Base-by-base conservation (phyloP, 2,113 vertebrate species). In the Peromyscus polionotus region DNA sequence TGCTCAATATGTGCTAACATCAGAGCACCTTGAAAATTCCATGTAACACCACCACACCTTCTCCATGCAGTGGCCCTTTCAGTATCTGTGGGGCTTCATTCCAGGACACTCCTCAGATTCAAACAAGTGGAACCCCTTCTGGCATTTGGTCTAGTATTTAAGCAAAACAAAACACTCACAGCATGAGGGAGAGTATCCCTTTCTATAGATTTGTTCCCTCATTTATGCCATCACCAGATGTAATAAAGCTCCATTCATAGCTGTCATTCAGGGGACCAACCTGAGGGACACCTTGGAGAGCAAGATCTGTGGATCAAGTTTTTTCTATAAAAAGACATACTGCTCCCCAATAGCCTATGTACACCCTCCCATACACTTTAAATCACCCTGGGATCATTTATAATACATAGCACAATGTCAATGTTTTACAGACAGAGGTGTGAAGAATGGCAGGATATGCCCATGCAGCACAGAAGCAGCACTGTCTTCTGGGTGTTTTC, bases 111-210 rank as follows among this genome's bases (percentile, higher is more conserved):
- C 10, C 42, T 84, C 8, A 61, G 57, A 75, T 26, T 24, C 42
- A 73, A 51, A 31, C 24, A 79, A 54, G 1, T 0, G 0, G 42
- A 12, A 28, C 33, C 31, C 20, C 45, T 59, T 2, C 24, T 65
- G 12, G 26, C 14, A 4, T 45, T 45, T n/a, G 26, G 26, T 45
- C 26, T 5, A 86, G 61, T 45, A 11, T 67, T 65, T 86, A 65
- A 31, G 9, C 28, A 33, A 86, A 45, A 63, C 59, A 63, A 85
- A 86, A 48, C 83, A 45, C 16, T 65, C 14, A 65, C 3, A 67
- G 61, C 16, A 67, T 20, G 9, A 81, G 19, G 7, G 33, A 54
- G 8, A 81, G 20, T 9, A 14, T 67, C 61, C 67, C 16, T 68
- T 20, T 36, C 42, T 36, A 68, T 10, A 36, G 31, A 51, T 68